Evolutionary conservation across 2,888 invertebrate species (phyloP).

Genomic region (Phymatocera aterrima): DNA sequence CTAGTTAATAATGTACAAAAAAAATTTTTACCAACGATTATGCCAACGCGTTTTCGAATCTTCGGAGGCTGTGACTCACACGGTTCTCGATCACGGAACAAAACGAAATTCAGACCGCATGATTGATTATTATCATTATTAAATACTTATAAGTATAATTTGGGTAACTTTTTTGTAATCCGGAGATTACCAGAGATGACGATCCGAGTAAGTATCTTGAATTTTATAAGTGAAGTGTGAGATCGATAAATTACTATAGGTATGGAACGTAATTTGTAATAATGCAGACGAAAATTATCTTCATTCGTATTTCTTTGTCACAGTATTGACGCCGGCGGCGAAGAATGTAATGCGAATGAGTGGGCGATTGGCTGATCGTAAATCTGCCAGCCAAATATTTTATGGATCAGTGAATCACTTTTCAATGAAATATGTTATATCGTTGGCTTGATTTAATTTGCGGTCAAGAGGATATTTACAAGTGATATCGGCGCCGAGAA

Average conservation of each 20-base stretch:
- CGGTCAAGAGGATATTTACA: neutral
- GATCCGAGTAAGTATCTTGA: too few relatives aligned
- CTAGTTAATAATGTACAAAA: too few relatives aligned
- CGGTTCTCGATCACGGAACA: too few relatives aligned
- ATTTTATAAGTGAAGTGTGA: neutral
- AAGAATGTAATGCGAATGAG: constrained; percentile 13
- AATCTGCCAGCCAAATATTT: constrained; percentile 4
- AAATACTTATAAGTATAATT: too few relatives aligned
- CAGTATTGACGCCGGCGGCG: neutral
- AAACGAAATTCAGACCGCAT: too few relatives aligned
- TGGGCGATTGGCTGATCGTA: constrained; percentile 25
- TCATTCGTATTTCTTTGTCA: neutral
- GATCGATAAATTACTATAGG: neutral
- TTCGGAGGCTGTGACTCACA: too few relatives aligned
- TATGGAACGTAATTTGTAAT: neutral
- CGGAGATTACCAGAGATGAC: too few relatives aligned
- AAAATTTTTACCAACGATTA: too few relatives aligned
- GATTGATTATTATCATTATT: too few relatives aligned
- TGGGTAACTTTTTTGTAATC: too few relatives aligned
- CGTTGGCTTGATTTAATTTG: constrained; percentile 3
- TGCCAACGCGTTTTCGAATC: too few relatives aligned
- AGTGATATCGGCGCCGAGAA: neutral
- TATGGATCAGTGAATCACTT: constrained; percentile 31
- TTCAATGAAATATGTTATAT: neutral
- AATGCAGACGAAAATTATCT: constrained; percentile 3